phyloP scores from a whole-genome alignment of 2,797 vertebrate genomes.

The Morus bassanus region DNA sequence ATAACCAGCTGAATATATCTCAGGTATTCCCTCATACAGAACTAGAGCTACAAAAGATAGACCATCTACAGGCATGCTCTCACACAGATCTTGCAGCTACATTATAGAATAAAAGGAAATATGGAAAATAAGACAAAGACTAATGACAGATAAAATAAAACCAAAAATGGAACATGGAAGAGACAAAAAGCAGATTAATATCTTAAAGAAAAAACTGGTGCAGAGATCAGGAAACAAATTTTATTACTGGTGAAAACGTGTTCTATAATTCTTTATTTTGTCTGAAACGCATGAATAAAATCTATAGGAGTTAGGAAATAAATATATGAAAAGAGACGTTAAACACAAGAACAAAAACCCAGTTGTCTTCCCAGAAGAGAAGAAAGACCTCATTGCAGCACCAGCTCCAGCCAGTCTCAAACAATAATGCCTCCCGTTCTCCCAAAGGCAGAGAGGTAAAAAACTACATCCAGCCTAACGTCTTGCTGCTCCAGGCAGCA shows the following conservation, averaged over 20 bases:
- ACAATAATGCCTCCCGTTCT: not conserved
- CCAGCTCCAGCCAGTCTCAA: not conserved
- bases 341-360: not conserved
- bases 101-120: not conserved
- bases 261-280: not conserved
- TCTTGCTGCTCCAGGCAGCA: too few species aligned
- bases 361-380: not conserved
- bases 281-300: not conserved
- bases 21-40: not conserved
- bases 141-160: not conserved
- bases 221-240: not conserved
- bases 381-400: not conserved
- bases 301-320: not conserved
- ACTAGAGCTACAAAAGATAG: not conserved
- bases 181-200: not conserved
- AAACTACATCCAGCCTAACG: not conserved
- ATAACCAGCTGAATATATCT: not conserved
- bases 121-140: not conserved
- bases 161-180: not conserved
- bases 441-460: not conserved
- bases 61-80: not conserved
- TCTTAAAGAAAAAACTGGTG: not conserved
- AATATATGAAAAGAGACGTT: not conserved
- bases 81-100: not conserved
- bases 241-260: not conserved